Conservation (phyloP, 2,113 vertebrate genomes). For the Azemiops feae region DNA sequence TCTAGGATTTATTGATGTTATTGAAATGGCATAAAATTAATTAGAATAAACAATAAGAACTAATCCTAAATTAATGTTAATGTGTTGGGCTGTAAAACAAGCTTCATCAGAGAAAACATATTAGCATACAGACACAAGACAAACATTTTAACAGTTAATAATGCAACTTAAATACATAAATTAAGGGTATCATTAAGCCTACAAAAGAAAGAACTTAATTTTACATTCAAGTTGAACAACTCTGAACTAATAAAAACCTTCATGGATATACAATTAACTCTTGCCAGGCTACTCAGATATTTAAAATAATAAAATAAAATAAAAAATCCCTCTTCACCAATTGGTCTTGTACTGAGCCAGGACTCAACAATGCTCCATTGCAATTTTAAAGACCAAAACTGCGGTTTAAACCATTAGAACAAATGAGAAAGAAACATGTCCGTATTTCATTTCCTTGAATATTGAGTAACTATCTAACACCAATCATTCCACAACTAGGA, state of each 20-base stretch:
- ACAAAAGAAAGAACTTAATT: background rate
- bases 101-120: background rate
- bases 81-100: background rate
- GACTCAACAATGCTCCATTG: background rate
- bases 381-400: background rate
- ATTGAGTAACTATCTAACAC: background rate
- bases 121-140: background rate
- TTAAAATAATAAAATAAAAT: background rate
- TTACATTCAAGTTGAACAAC: background rate
- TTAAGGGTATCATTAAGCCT: background rate
- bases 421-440: background rate
- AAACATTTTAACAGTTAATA: background rate
- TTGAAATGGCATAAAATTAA: conserved; percentile 10
- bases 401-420: background rate
- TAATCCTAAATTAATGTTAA: conserved; percentile 1
- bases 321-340: background rate
- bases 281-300: background rate
- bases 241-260: background rate
- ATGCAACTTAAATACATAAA: conserved; percentile 4
- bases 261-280: background rate
- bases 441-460: background rate
- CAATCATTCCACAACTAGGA: background rate
- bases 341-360: background rate
- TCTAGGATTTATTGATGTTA: background rate
- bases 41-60: background rate